Conservation (phyloP, 2,797 vertebrate genomes). For the Enteromius anoplus region DNA sequence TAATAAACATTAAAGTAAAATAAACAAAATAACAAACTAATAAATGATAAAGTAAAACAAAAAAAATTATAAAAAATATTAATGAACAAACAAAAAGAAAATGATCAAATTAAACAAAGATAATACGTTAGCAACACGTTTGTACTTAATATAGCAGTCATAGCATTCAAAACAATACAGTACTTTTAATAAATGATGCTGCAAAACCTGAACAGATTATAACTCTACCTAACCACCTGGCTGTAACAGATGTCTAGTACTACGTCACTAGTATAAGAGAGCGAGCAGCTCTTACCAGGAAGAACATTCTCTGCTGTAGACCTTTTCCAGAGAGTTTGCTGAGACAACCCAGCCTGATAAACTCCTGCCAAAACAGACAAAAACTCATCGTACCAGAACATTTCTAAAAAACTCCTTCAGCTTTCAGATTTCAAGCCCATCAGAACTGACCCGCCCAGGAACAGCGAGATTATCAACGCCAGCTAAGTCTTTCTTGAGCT, state of each 20-base stretch:
- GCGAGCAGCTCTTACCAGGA: constrained; percentile 82
- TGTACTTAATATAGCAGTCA: neutral
- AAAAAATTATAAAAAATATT: neutral
- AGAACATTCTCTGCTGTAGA: constrained; percentile 98
- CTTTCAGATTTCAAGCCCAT: neutral
- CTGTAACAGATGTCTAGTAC: neutral
- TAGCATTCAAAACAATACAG: neutral
- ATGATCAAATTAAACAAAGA: neutral
- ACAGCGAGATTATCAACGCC: constrained; percentile 90
- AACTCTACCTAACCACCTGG: neutral
- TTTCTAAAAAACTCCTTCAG: neutral
- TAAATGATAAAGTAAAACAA: neutral
- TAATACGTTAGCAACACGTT: neutral
- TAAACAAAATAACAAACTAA: neutral
- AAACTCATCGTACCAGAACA: neutral
- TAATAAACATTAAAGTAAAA: neutral
- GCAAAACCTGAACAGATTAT: neutral
- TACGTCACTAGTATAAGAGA: neutral
- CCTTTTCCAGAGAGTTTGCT: constrained; percentile 98
- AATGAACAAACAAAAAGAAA: neutral
- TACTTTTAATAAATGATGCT: neutral
- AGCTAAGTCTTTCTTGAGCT: constrained; percentile 94
- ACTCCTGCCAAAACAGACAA: constrained; percentile 80
- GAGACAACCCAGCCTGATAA: constrained; percentile 96
- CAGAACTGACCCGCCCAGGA: constrained; percentile 85